Conservation (phyloP, 1,140 invertebrate species). For the Pseudomyrmex cubaensis region DNA sequence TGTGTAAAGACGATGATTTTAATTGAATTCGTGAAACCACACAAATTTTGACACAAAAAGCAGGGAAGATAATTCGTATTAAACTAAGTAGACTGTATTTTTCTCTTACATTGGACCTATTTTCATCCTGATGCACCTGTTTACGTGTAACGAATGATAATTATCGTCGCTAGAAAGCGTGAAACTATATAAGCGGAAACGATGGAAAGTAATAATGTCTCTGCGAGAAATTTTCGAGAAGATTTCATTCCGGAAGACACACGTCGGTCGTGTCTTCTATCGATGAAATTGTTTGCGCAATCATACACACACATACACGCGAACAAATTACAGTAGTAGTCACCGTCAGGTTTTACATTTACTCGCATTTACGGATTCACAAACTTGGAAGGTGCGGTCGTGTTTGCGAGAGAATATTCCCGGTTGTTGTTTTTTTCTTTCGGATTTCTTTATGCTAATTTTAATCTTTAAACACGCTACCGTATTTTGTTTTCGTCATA, state of each 20-base stretch:
- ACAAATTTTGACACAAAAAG: not conserved
- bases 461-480: no score
- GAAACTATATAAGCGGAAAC: constrained; percentile 44
- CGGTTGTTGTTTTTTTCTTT: no score
- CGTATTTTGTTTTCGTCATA: no score
- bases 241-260: constrained; percentile 25
- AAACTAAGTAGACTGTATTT: constrained; percentile 14
- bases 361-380: no score
- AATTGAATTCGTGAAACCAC: not conserved
- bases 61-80: not conserved
- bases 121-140: not conserved
- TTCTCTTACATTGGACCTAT: not conserved
- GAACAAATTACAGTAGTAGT: not conserved
- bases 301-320: not conserved
- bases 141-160: constrained; percentile 26
- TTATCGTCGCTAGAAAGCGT: constrained; percentile 55
- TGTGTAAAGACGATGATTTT: no score
- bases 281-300: constrained; percentile 7
- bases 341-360: no score
- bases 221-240: constrained; percentile 48
- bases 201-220: constrained; percentile 58
- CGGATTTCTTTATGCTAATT: no score
- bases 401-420: no score
- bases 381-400: no score
- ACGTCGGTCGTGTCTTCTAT: not conserved